A percentile compares a stretch with the other conserved stretches of the same genome.
Conservation (phyloP, 2,888 invertebrate genomes). For the Leptopilina myrica region DNA sequence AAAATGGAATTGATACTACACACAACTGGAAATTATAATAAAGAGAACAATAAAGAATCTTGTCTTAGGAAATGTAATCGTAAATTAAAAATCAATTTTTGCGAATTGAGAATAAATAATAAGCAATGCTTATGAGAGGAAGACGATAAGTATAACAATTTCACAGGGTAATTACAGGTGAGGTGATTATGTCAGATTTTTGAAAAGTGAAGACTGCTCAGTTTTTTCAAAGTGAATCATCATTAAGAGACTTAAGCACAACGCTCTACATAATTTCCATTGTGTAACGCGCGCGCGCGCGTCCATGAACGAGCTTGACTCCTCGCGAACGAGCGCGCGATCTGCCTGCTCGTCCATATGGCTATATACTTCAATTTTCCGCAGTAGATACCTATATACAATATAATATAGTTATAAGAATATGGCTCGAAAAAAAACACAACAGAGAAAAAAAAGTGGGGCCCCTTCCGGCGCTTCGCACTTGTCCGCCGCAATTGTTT, state of each 20-base stretch:
- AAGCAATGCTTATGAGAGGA: background rate
- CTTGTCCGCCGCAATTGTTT: slow-evolving; percentile 75
- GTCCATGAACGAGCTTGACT: slow-evolving; percentile 38
- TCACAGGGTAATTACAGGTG: slow-evolving; percentile 14
- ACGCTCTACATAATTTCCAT: slow-evolving; percentile 32
- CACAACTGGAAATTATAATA: background rate
- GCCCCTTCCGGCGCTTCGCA: slow-evolving; percentile 74
- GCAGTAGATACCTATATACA: slow-evolving; percentile 10
- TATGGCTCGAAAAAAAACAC: slow-evolving; percentile 11
- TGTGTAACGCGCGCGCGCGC: slow-evolving; percentile 14
- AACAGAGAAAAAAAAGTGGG: slow-evolving; percentile 39
- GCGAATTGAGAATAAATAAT: background rate
- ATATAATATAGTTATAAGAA: background rate
- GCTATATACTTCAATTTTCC: slow-evolving; percentile 49
- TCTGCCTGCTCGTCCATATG: slow-evolving; percentile 41
- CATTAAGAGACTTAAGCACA: slow-evolving; percentile 19
- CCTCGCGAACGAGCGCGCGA: background rate
- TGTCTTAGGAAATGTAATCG: too few relatives aligned
- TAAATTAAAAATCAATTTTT: slow-evolving; percentile 3
- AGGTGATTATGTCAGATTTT: slow-evolving; percentile 28
- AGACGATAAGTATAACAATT: slow-evolving; percentile 9
- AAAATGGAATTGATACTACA: too few relatives aligned
- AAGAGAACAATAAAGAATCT: background rate
- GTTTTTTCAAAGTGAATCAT: slow-evolving; percentile 23
- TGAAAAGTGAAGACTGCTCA: slow-evolving; percentile 17